phyloP scores from a whole-genome alignment of 2,113 vertebrate species.

The Hemiscyllium ocellatum region DNA sequence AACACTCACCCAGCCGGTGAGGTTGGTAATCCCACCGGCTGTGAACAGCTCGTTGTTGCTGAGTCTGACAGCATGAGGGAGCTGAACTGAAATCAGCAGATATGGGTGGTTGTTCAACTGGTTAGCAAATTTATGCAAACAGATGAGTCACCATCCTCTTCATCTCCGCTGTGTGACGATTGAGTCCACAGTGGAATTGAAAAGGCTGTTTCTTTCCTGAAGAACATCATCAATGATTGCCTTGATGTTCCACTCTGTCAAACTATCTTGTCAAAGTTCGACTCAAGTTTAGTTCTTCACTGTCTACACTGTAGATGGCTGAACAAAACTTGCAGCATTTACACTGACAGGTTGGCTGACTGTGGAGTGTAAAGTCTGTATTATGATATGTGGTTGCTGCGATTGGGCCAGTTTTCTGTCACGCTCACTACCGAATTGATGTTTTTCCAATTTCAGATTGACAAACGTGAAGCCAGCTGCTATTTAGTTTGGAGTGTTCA shows the following conservation, averaged over 20 bases:
- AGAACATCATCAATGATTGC: background rate
- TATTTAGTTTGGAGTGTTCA: background rate
- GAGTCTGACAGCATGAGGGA: background rate
- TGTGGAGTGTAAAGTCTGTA: background rate
- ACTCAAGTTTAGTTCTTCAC: background rate
- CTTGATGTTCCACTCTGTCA: background rate
- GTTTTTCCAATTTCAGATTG: background rate
- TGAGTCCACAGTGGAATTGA: background rate
- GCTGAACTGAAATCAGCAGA: background rate
- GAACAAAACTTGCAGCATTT: background rate
- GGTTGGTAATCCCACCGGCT: constrained; percentile 1
- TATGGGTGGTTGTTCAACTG: background rate
- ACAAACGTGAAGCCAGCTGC: background rate
- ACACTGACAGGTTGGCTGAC: background rate
- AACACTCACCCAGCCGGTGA: background rate
- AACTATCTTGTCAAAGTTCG: background rate
- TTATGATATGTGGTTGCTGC: background rate
- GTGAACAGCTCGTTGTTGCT: background rate
- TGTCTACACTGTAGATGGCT: background rate
- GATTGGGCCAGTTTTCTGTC: background rate
- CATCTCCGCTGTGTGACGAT: background rate
- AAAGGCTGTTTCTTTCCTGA: background rate
- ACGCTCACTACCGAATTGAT: background rate
- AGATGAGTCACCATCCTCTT: background rate
- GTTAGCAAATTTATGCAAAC: background rate